Evolutionary conservation across 2,113 vertebrate species (phyloP).

Genomic region (Canis aureus): DNA sequence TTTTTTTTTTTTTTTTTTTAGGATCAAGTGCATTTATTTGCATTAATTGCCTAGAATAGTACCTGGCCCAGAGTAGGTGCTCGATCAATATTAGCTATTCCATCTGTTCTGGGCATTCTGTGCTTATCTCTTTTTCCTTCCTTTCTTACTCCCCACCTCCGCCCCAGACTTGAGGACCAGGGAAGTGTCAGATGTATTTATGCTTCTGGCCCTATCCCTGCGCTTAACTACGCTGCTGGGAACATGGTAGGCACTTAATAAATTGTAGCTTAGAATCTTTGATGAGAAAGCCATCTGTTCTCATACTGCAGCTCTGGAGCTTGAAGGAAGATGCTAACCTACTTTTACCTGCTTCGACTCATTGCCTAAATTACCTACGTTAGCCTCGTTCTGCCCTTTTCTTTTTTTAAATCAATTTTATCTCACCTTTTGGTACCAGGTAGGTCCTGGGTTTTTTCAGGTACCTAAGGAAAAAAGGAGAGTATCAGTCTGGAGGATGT

Average conservation of each 20-base stretch:
- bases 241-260: slow-evolving; percentile 27
- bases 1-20: neutral
- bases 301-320: neutral
- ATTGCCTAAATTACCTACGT: neutral
- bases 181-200: slow-evolving; percentile 10
- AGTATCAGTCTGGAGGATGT: neutral
- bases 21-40: neutral
- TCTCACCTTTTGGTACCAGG: neutral
- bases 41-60: neutral
- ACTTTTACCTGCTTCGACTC: neutral
- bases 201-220: neutral
- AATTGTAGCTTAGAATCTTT: slow-evolving; percentile 43
- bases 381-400: slow-evolving; percentile 10
- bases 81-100: neutral
- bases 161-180: neutral
- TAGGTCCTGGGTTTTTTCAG: slow-evolving; percentile 10
- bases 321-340: neutral
- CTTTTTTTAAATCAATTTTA: neutral
- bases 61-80: neutral
- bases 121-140: neutral
- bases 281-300: slow-evolving; percentile 57
- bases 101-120: neutral
- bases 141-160: neutral
- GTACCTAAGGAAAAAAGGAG: neutral
- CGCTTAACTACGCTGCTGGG: neutral